Conservation (phyloP, 1,140 invertebrate species). For the Maniola jurtina region DNA sequence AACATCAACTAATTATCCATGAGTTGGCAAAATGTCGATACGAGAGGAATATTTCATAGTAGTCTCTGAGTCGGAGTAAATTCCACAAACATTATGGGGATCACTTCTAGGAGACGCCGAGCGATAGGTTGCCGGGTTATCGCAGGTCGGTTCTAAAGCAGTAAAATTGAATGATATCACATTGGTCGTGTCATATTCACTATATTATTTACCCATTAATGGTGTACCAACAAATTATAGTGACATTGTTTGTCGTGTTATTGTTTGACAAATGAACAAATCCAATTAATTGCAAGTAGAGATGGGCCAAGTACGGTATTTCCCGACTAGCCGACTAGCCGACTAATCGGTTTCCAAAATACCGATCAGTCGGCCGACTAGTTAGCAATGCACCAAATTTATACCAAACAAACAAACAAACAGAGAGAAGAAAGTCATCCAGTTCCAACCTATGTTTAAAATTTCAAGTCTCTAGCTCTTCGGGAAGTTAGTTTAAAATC, state of each 20-base stretch:
- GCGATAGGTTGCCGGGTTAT: constrained; percentile 72
- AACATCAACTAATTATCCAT: not conserved
- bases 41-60: not conserved
- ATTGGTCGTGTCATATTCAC: constrained; percentile 65
- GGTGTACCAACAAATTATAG: constrained; percentile 64
- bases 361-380: too few relatives aligned
- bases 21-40: not conserved
- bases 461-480: too few relatives aligned
- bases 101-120: constrained; percentile 61
- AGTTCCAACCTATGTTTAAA: too few relatives aligned
- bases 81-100: constrained; percentile 47
- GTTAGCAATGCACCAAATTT: too few relatives aligned
- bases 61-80: constrained; percentile 24
- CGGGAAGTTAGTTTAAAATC: too few relatives aligned
- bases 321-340: too few relatives aligned
- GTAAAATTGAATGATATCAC: constrained; percentile 76
- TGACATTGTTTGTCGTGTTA: constrained; percentile 30
- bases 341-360: too few relatives aligned
- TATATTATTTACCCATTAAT: constrained; percentile 72
- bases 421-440: too few relatives aligned
- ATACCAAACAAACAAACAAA: too few relatives aligned
- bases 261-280: constrained; percentile 22
- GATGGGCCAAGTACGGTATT: too few relatives aligned
- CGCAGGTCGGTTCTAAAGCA: constrained; percentile 72
- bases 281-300: constrained; percentile 7